These are phyloP conservation scores for Aurelia aurita DNA, from an alignment of 30 jellyfish, hydroid and myxozoan genomes.

Conservation along the genomic window DNA sequence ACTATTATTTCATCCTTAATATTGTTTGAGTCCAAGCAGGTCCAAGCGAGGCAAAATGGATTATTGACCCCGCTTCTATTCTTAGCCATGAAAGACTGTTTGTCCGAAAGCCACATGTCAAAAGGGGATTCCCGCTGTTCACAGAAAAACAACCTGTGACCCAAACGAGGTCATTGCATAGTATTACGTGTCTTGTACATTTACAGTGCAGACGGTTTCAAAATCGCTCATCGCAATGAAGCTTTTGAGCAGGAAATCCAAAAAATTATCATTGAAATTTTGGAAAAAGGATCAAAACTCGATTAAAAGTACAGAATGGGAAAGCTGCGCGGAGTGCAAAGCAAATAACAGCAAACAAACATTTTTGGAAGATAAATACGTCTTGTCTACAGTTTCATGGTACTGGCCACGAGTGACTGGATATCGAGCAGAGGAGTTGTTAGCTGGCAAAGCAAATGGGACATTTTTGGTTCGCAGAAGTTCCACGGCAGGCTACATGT, in stretches of 20 bases:
- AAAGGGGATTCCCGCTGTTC: constrained; percentile 3
- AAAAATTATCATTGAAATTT: no score
- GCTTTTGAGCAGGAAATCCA: no score
- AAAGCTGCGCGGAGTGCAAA: not conserved
- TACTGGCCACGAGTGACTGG: constrained; percentile 69
- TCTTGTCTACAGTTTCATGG: constrained; percentile 69
- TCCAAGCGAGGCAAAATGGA: no score
- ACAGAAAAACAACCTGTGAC: not conserved
- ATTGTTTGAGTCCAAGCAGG: no score
- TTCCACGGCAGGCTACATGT: constrained; percentile 63
- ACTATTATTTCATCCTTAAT: no score
- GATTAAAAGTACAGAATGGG: no score
- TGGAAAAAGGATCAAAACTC: no score
- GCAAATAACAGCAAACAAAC: not conserved
- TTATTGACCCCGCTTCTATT: not conserved
- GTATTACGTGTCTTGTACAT: no score
- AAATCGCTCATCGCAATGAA: no score
- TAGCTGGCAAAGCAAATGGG: constrained; percentile 43
- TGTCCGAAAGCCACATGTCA: constrained; percentile 3
- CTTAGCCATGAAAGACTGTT: not conserved
- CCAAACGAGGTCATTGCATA: no score
- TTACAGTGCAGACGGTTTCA: no score
- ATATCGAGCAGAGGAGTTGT: constrained; percentile 26
- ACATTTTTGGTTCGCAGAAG: constrained; percentile 78
- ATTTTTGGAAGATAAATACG: constrained; percentile 63